Evolutionary conservation across 2,888 invertebrate species (phyloP).

Genomic region (Eilema sororculum): DNA sequence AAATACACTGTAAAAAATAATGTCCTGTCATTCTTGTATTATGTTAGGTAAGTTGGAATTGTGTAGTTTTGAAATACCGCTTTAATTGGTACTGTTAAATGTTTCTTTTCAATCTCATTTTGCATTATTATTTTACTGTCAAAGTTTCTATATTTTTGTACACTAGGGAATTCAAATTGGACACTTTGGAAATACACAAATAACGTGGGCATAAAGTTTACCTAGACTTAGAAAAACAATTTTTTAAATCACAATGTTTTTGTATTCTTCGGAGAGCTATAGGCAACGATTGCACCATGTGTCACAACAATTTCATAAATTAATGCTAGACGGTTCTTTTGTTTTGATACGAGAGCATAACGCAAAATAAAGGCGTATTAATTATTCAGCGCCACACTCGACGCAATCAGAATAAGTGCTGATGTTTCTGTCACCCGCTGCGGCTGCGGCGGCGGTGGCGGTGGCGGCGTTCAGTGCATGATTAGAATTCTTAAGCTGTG

Average conservation of each 20-base stretch:
- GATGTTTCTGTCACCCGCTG: conserved; percentile 85
- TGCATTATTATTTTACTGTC: neutral
- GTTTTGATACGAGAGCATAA: conserved; percentile 72
- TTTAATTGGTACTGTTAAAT: no score
- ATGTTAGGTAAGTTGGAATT: no score
- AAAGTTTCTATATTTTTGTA: neutral
- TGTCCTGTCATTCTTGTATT: no score
- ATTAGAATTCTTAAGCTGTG: conserved; percentile 87
- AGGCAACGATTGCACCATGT: conserved; percentile 49
- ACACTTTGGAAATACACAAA: neutral
- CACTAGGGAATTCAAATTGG: no score
- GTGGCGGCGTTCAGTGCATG: conserved; percentile 71
- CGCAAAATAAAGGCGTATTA: conserved; percentile 85
- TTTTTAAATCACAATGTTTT: no score
- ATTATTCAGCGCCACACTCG: conserved; percentile 87
- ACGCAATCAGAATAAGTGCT: conserved; percentile 87
- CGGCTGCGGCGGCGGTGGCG: conserved; percentile 54
- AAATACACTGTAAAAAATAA: no score
- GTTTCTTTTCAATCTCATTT: neutral
- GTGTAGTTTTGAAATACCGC: no score
- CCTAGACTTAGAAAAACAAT: neutral
- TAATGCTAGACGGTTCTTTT: conserved; percentile 74
- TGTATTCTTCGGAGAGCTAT: no score
- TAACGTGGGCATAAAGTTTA: neutral
- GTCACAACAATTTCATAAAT: conserved; percentile 73